Base-by-base conservation (phyloP, 2,113 vertebrate genomes). In the Prunella fulvescens region DNA sequence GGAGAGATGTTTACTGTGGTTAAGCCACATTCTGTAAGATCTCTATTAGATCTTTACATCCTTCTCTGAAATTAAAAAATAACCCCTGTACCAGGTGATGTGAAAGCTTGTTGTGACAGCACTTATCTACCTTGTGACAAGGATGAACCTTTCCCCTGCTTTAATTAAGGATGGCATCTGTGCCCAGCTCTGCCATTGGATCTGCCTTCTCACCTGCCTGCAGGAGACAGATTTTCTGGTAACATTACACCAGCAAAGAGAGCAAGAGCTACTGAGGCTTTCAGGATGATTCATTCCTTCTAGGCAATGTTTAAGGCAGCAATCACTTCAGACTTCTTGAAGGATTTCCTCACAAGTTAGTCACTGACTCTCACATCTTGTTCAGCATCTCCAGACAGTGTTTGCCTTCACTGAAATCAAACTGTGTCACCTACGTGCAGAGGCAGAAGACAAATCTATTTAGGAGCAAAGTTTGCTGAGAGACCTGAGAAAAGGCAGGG, bases 31-130 rank as follows among this genome's bases (percentile, higher is more conserved):
- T 83, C 24, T 3, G 0, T 50, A 23, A 87, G 70, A 54, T 51
- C 14, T 71, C 26, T 50, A 2, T 11, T 51, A 29, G 35, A 72
- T 76, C 29, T 64, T 13, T 48, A 31, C 14, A 11, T 72, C 40
- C 40, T 79, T 76, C 42, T 72, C 15, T 69, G 64, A 20, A 57
- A 72, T 48, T 10, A 66, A 35, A 37, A 39, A 28, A 23, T 13
- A 31, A n/a, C 23, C 22, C 12, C 9, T 45, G 17, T 57, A 45
- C 28, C 37, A 85, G 45, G 26, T 93, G 92, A 72, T 72, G 53
- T 45, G 33, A 61, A 86, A 72, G 42, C 65, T 81, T 91, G 65
- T 84, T 94, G 82, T 92, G 87, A 81, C 81, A 90, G 53, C 57
- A 53, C 33, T 67, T 86, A 2, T 25, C 56, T 73, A 6, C 42